A percentile compares a stretch with the other conserved stretches of the same genome.
Evolutionary conservation across 2,888 invertebrate genomes (phyloP).

Genomic region (Schizaphis graminum): DNA sequence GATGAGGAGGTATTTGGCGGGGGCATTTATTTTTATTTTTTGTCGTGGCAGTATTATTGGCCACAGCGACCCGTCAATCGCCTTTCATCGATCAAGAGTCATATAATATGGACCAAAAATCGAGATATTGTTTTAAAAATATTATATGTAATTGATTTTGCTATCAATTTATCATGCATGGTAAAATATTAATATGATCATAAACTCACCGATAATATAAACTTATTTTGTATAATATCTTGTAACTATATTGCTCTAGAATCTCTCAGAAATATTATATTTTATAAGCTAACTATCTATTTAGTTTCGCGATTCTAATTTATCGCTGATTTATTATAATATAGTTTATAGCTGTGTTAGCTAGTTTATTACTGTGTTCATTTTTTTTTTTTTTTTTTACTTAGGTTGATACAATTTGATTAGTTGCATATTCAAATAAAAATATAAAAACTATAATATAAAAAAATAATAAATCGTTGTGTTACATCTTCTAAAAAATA

Average conservation of each 20-base stretch:
- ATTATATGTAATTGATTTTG: not conserved
- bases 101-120: no score
- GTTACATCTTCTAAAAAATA: no score
- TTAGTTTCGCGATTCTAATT: not conserved
- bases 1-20: no score
- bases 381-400: not conserved
- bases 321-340: not conserved
- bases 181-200: not conserved
- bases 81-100: no score
- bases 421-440: not conserved
- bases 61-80: no score
- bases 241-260: not conserved
- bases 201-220: not conserved
- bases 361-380: not conserved
- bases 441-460: no score
- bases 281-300: not conserved
- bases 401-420: not conserved
- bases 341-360: no score
- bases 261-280: not conserved
- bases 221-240: not conserved
- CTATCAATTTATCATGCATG: not conserved
- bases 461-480: no score
- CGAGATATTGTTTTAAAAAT: no score
- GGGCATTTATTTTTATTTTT: not conserved
- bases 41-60: not conserved